A percentile compares a stretch with the other conserved stretches of the same genome.
Evolutionary conservation across 2,113 vertebrate genomes (phyloP).

Genomic region (Scomber japonicus): DNA sequence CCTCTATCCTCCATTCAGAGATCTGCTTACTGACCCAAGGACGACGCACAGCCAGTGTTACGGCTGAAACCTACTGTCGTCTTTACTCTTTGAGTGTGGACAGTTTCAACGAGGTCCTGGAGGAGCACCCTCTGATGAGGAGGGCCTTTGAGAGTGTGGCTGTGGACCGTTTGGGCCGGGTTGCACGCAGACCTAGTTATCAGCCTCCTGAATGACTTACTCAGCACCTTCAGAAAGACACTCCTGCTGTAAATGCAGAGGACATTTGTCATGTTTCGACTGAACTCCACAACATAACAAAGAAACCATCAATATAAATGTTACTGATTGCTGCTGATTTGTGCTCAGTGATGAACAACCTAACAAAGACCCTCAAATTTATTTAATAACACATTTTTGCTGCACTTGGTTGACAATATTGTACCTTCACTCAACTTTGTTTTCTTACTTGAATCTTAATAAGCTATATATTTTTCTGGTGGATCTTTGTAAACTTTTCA

Average conservation of each 20-base stretch:
- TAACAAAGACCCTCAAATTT: neutral
- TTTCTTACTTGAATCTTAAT: conserved; percentile 32
- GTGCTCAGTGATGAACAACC: conserved; percentile 11
- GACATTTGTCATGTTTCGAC: conserved; percentile 17
- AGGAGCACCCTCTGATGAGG: conserved; percentile 87
- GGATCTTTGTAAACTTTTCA: conserved; percentile 1
- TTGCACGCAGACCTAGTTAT: conserved; percentile 62
- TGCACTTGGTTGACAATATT: conserved; percentile 23
- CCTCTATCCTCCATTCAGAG: conserved; percentile 70
- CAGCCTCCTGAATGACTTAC: conserved; percentile 50
- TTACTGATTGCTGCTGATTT: neutral
- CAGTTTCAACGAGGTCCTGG: conserved; percentile 86
- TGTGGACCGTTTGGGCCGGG: conserved; percentile 78
- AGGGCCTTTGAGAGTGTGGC: conserved; percentile 84
- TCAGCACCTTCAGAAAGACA: neutral
- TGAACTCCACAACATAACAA: conserved; percentile 11
- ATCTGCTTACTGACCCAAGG: conserved; percentile 86
- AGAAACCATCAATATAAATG: conserved; percentile 12
- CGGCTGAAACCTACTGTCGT: conserved; percentile 85
- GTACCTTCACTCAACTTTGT: conserved; percentile 21
- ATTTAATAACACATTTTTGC: conserved; percentile 23
- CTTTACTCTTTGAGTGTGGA: conserved; percentile 86
- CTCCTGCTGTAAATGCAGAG: neutral
- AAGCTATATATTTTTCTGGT: conserved; percentile 22
- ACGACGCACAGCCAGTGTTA: conserved; percentile 83